Conservation (phyloP, 1,140 invertebrate genomes). For the Sogatella furcifera region DNA sequence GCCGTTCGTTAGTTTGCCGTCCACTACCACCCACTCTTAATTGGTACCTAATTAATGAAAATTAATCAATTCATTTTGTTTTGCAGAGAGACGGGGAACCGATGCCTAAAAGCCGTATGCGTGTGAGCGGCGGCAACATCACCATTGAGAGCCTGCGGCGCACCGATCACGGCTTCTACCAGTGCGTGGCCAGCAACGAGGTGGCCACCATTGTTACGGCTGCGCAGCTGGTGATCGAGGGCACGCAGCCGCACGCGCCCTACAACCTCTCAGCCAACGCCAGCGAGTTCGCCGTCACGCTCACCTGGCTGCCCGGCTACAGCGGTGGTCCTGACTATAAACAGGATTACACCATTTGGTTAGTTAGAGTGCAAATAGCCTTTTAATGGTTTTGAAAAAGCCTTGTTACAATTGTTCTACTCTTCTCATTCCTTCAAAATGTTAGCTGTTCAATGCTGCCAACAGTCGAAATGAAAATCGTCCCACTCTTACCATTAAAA, state of each 20-base stretch:
- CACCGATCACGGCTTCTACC: constrained; percentile 87
- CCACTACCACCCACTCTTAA: too few relatives aligned
- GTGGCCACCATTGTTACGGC: constrained; percentile 83
- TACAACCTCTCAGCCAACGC: constrained; percentile 84
- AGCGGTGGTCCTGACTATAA: constrained; percentile 88
- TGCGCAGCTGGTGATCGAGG: constrained; percentile 87
- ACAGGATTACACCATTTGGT: constrained; percentile 89
- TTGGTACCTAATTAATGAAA: too few relatives aligned
- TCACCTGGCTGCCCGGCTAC: constrained; percentile 89
- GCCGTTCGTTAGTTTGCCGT: too few relatives aligned
- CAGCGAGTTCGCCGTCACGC: constrained; percentile 76
- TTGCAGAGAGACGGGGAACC: constrained; percentile 59
- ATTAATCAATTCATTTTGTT: neutral
- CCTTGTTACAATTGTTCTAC: too few relatives aligned
- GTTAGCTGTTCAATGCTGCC: too few relatives aligned
- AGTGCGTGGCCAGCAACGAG: constrained; percentile 90
- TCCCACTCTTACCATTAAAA: too few relatives aligned
- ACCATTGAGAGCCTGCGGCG: constrained; percentile 79
- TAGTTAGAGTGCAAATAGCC: constrained; percentile 18
- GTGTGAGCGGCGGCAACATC: constrained; percentile 74
- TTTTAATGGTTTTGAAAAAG: too few relatives aligned
- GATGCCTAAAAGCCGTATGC: constrained; percentile 66
- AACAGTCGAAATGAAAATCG: too few relatives aligned
- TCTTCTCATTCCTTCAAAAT: too few relatives aligned
- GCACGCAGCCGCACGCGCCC: constrained; percentile 91